Conservation (phyloP, 2,113 vertebrate genomes). For the Forbesichthys agassizii region DNA sequence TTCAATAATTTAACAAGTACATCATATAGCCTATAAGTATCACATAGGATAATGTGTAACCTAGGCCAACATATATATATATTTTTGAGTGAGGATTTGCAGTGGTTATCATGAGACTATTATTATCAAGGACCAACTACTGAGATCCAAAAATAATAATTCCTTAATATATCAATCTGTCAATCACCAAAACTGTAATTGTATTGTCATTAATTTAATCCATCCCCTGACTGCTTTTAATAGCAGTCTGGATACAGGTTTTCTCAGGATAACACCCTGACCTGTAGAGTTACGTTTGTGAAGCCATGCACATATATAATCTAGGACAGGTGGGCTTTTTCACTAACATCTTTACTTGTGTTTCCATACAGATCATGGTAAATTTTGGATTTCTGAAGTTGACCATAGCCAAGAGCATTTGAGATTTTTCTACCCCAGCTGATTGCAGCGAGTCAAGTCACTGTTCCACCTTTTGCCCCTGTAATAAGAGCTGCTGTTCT, state of each 20-base stretch:
- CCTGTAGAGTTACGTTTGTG: too few relatives aligned
- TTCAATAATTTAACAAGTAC: too few relatives aligned
- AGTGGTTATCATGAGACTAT: background rate
- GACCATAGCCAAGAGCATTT: constrained; percentile 39
- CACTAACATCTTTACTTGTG: background rate
- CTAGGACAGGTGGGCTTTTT: background rate
- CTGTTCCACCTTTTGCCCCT: constrained; percentile 30
- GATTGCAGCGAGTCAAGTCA: constrained; percentile 32
- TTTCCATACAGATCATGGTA: constrained; percentile 42
- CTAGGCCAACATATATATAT: background rate
- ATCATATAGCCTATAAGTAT: too few relatives aligned
- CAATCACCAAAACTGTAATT: too few relatives aligned
- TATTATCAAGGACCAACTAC: background rate
- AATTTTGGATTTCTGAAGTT: constrained; percentile 39
- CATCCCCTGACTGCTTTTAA: background rate
- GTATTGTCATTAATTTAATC: background rate
- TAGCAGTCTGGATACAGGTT: background rate
- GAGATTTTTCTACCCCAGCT: constrained; percentile 32
- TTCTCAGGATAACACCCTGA: background rate
- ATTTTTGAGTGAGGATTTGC: background rate
- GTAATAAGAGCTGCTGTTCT: constrained; percentile 40
- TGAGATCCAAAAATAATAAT: too few relatives aligned
- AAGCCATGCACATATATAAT: too few relatives aligned
- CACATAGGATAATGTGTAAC: background rate
- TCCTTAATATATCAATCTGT: too few relatives aligned